These are phyloP conservation scores for Heliconius hermathena DNA, from an alignment of 1,140 invertebrate species.

Conservation along the genomic window DNA sequence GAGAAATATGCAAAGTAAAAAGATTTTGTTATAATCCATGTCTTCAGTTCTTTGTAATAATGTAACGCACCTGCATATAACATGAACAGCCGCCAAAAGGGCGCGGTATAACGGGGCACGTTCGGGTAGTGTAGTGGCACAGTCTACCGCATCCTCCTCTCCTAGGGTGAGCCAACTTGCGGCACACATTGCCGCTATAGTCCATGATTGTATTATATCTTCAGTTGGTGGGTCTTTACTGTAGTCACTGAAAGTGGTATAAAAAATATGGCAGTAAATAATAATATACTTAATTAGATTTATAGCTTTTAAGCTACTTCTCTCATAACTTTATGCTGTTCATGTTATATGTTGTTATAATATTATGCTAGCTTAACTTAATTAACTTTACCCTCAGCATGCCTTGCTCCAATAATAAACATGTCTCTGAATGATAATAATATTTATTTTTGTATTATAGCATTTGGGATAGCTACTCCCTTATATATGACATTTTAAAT, in stretches of 20 bases:
- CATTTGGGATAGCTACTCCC: too few relatives aligned
- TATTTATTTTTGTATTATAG: too few relatives aligned
- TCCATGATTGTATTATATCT: constrained; percentile 57
- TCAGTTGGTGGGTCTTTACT: constrained; percentile 60
- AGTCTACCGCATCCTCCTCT: constrained; percentile 51
- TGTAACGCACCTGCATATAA: constrained; percentile 63
- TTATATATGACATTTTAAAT: too few relatives aligned
- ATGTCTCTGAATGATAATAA: too few relatives aligned
- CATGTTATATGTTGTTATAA: too few relatives aligned
- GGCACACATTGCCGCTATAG: constrained; percentile 60
- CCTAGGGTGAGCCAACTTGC: constrained; percentile 65
- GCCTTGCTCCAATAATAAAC: too few relatives aligned
- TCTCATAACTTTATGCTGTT: too few relatives aligned
- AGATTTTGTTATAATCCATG: too few relatives aligned
- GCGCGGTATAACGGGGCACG: constrained; percentile 63
- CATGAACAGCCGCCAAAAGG: constrained; percentile 60
- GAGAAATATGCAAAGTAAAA: too few relatives aligned
- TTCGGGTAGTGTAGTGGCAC: constrained; percentile 53
- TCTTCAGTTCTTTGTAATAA: too few relatives aligned
- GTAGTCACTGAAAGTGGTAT: constrained; percentile 51
- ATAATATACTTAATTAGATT: background rate
- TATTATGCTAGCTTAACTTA: too few relatives aligned
- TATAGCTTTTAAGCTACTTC: background rate
- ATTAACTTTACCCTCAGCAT: too few relatives aligned
- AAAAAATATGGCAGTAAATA: background rate